A percentile compares a stretch with the other conserved stretches of the same genome.
These are phyloP conservation scores for Arctocebus calabarensis DNA, from an alignment of 2,797 vertebrate genomes.

Conservation along the genomic window DNA sequence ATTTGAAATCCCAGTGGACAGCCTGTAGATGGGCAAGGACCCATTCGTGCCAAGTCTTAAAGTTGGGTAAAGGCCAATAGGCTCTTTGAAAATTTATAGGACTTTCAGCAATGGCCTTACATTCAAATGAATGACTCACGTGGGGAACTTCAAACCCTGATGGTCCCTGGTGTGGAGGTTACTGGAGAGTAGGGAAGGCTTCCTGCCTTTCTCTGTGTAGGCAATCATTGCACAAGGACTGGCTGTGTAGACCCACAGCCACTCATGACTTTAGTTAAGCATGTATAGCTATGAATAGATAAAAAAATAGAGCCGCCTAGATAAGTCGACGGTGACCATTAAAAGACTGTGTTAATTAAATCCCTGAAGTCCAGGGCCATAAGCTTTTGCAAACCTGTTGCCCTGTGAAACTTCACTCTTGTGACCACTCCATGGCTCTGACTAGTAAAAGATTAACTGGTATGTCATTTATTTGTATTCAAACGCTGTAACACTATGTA, in stretches of 20 bases:
- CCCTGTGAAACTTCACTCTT: background rate
- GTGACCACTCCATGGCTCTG: background rate
- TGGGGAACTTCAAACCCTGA: background rate
- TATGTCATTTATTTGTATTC: background rate
- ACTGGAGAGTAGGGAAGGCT: too few relatives aligned
- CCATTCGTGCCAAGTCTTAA: background rate
- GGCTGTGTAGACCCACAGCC: rapidly evolving
- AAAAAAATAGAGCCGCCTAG: background rate
- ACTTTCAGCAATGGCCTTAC: background rate
- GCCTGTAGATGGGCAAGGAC: background rate
- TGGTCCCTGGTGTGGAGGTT: background rate
- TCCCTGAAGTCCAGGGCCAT: rapidly evolving
- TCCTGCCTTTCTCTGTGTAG: background rate
- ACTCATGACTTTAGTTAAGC: background rate
- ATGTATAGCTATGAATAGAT: background rate
- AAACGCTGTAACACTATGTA: rapidly evolving
- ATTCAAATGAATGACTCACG: background rate
- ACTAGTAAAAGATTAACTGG: background rate
- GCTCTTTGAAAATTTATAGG: background rate
- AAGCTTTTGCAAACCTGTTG: background rate
- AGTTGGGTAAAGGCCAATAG: background rate
- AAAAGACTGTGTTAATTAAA: background rate
- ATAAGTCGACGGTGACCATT: too few relatives aligned
- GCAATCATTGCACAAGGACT: background rate
- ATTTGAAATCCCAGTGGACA: background rate